phyloP scores from a whole-genome alignment of 2,888 invertebrate genomes.

The Eupithecia subumbrata region DNA sequence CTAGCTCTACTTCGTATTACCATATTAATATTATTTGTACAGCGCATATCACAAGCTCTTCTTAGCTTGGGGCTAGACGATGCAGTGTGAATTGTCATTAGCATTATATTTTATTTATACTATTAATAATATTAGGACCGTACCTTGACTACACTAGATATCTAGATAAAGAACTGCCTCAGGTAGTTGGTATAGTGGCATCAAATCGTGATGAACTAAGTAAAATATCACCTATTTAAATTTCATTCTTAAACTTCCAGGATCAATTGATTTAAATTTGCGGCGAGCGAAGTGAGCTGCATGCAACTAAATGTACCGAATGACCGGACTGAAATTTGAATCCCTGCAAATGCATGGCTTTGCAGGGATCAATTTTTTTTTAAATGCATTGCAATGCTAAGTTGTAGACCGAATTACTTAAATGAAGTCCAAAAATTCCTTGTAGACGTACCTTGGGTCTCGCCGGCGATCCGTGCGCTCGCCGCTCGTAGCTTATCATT shows the following conservation, averaged over 20 bases:
- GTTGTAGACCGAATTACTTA: background rate
- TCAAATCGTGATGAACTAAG: background rate
- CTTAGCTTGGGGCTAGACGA: too few relatives aligned
- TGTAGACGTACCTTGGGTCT: constrained; percentile 62
- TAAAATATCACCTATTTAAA: too few relatives aligned
- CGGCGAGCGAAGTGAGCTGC: background rate
- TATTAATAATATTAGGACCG: too few relatives aligned
- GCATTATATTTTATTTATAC: too few relatives aligned
- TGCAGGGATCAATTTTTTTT: too few relatives aligned
- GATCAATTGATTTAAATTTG: background rate
- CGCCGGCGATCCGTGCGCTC: constrained; percentile 87
- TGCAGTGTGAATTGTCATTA: too few relatives aligned
- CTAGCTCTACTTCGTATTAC: too few relatives aligned
- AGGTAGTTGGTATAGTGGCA: too few relatives aligned
- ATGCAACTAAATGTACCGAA: background rate
- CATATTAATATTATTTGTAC: too few relatives aligned
- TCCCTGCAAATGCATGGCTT: background rate
- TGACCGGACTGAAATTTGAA: background rate
- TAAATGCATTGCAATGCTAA: background rate
- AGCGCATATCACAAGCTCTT: too few relatives aligned
- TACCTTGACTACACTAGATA: too few relatives aligned
- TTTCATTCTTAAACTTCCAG: background rate
- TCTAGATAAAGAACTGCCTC: too few relatives aligned
- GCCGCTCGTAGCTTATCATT: constrained; percentile 85
- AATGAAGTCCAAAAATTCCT: background rate